Conservation (phyloP, 2,113 vertebrate species). For the Lepisosteus osseus region DNA sequence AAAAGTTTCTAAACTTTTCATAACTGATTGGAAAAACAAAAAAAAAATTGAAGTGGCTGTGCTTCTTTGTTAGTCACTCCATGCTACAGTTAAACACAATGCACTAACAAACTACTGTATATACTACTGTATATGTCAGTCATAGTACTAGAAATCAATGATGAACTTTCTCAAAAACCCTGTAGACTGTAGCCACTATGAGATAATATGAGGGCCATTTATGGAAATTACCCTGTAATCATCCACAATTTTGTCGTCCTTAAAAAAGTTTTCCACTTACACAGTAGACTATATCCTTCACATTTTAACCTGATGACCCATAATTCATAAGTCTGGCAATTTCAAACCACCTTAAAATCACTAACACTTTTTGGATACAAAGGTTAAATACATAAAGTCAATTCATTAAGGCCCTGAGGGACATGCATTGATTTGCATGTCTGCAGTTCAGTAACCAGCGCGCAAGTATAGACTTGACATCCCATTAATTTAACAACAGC, state of each 20-base stretch:
- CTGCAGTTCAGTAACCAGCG: conserved; percentile 15
- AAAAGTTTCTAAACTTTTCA: not conserved
- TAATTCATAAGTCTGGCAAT: conserved; percentile 39
- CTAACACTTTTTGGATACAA: conserved; percentile 27
- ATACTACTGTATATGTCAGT: too few species aligned
- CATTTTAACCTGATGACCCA: conserved; percentile 37
- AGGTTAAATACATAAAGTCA: conserved; percentile 46
- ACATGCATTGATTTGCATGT: conserved; percentile 28
- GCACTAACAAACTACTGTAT: too few species aligned
- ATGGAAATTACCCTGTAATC: conserved; percentile 37
- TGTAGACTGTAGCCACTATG: conserved; percentile 24
- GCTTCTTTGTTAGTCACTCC: too few species aligned
- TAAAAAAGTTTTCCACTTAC: conserved; percentile 11
- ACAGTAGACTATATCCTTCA: conserved; percentile 27
- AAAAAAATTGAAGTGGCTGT: too few species aligned
- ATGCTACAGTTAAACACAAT: too few species aligned
- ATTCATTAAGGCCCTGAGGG: conserved; percentile 35
- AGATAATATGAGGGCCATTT: conserved; percentile 25
- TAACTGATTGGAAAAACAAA: not conserved
- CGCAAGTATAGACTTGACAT: not conserved
- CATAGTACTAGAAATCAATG: too few species aligned
- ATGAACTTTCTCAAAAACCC: not conserved
- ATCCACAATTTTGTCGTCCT: conserved; percentile 26
- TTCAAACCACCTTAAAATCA: conserved; percentile 31
- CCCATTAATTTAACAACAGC: not conserved